Conservation (phyloP, 2,888 invertebrate species). For the Dicroscelio sp. region DNA sequence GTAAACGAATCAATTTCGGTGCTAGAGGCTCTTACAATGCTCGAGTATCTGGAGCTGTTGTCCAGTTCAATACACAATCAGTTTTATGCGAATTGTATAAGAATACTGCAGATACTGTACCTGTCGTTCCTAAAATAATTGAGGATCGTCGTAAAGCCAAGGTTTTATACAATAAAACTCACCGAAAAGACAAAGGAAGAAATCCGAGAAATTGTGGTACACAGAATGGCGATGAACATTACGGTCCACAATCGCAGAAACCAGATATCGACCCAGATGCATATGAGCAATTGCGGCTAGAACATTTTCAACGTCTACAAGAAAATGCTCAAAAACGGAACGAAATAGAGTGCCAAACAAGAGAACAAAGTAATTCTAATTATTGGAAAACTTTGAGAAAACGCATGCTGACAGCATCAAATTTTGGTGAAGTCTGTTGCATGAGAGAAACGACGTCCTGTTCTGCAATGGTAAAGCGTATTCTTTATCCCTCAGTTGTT, state of each 20-base stretch:
- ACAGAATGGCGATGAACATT: background rate
- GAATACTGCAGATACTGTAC: too few relatives aligned
- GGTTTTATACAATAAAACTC: too few relatives aligned
- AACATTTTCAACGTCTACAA: background rate
- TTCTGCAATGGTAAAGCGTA: background rate
- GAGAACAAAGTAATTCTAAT: background rate
- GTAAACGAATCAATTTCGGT: background rate
- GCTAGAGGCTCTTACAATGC: too few relatives aligned
- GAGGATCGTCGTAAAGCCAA: too few relatives aligned
- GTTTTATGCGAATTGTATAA: too few relatives aligned
- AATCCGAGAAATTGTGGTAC: too few relatives aligned
- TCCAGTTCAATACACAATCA: too few relatives aligned
- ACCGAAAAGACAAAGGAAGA: too few relatives aligned
- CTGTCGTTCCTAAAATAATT: too few relatives aligned
- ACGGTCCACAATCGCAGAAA: background rate
- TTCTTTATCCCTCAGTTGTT: background rate
- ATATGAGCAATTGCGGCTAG: background rate
- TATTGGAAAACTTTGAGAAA: background rate
- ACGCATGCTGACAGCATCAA: background rate
- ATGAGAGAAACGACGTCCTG: background rate
- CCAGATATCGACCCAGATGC: background rate
- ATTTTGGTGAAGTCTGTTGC: background rate
- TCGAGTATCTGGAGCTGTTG: too few relatives aligned
- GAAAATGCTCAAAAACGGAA: background rate
- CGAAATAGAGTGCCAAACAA: background rate